A percentile compares a stretch with the other conserved stretches of the same genome.
Evolutionary conservation across 2,113 vertebrate genomes (phyloP).

Genomic region (Camelus bactrianus): DNA sequence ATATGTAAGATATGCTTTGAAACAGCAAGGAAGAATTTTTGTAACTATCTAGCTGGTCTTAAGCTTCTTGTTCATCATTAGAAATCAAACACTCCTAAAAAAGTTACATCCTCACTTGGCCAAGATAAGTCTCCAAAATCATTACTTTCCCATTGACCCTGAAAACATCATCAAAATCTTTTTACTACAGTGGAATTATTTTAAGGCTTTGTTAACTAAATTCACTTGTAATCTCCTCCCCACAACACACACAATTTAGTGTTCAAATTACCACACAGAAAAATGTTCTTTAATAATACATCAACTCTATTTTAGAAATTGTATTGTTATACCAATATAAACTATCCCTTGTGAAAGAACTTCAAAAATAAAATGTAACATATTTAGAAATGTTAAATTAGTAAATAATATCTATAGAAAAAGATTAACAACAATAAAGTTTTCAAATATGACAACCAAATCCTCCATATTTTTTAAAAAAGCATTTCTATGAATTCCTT

Average conservation of each 20-base stretch:
- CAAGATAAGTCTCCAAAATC: slow-evolving; percentile 32
- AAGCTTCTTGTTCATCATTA: slow-evolving; percentile 18
- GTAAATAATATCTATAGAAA: slow-evolving; percentile 5
- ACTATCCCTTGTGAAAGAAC: slow-evolving; percentile 17
- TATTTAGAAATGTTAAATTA: slow-evolving; percentile 21
- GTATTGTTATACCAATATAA: slow-evolving; percentile 21
- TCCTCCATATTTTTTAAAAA: neutral
- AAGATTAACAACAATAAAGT: slow-evolving; percentile 37
- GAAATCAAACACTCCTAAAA: slow-evolving; percentile 36
- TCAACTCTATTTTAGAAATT: neutral
- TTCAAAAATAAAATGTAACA: slow-evolving; percentile 43
- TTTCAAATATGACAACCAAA: slow-evolving; percentile 47
- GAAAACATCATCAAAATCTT: slow-evolving; percentile 27
- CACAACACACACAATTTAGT: neutral
- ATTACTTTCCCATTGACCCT: neutral
- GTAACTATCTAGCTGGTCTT: neutral
- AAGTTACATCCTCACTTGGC: neutral
- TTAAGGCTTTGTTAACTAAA: slow-evolving; percentile 25
- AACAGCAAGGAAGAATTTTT: slow-evolving; percentile 53
- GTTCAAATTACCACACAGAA: slow-evolving; percentile 2
- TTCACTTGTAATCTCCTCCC: neutral
- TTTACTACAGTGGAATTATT: neutral
- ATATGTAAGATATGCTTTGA: neutral
- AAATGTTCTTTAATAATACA: slow-evolving; percentile 37
- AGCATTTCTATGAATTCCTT: slow-evolving; percentile 12